Evolutionary conservation across 53 echinoderm and acorn worm species (phyloP), one percentile per base, ranked within the genome.

Genomic region (Glandiceps talaboti): DNA sequence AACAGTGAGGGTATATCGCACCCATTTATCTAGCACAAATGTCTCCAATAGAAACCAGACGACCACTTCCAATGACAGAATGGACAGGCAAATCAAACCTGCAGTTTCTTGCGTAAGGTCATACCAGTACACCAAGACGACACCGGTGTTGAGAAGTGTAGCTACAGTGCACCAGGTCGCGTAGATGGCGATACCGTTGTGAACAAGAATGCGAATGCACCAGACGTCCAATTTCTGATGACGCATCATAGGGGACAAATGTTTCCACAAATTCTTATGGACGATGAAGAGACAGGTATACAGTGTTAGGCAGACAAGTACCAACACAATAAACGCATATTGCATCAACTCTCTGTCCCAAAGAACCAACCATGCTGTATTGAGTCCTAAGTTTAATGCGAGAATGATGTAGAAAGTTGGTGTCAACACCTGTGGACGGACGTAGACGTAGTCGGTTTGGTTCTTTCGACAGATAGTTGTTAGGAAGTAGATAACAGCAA

Each of bases 151-250:
- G 75, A 94, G 83, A 26, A 91, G 83, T 12, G 89, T 91, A 1
- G 91, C 94, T 73, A 94, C 84, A 33, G 79, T 87, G 25, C 87
- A 85, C 94, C 94, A 94, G 1, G 91, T 89, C 0, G 91, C 91
- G 84, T 91, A 91, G 31, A 91, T 74, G 14, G 86, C 87, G 27
- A 94, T 72, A n/a, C 94, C 94, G 75, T 94, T 94, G 32, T 88
- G 94, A 75, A 94, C 73, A 26, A 94, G 78, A 27, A 81, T 73
- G 14, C 87, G 79, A 75, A 84, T 89, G 81, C 80, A 82, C 26
- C 86, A 76, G 25, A 91, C 79, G 28, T 79, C 82, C 75, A 79
- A 45, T 20, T 6, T 6, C 64, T 45, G 64, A 6, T 45, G 6
- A 20, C 6, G 6, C 6, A 20, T 45, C 64, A 45, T 45, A 12